phyloP scores from a whole-genome alignment of 37 sponge, comb jelly and placozoan genomes.

The Agelas oroides region DNA sequence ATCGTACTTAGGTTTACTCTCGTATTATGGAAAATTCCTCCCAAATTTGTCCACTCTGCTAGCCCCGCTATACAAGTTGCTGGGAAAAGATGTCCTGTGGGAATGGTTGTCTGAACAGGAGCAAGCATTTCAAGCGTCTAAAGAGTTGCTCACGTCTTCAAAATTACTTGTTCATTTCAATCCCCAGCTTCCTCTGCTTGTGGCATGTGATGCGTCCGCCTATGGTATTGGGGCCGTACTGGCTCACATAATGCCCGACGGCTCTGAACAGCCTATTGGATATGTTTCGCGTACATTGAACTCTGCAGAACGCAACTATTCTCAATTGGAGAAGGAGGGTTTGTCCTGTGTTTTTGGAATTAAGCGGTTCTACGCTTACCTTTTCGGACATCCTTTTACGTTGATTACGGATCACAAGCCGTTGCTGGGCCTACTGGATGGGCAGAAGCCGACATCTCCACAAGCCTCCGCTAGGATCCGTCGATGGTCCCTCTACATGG shows the following conservation, averaged over 20 bases:
- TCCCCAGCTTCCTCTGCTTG: conserved; percentile 8
- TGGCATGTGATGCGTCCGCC: conserved; percentile 56
- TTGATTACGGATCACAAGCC: too few species aligned
- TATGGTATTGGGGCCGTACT: conserved; percentile 66
- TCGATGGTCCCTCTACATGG: too few species aligned
- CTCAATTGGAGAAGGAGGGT: too few species aligned
- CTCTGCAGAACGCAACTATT: conserved; percentile 44
- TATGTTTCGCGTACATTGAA: conserved; percentile 55
- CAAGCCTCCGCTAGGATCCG: too few species aligned
- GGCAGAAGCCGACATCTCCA: too few species aligned
- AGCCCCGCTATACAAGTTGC: conserved; percentile 40
- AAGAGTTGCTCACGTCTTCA: conserved; percentile 38
- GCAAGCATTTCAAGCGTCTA: conserved; percentile 33
- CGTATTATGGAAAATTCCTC: conserved; percentile 52
- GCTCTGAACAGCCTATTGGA: conserved; percentile 44
- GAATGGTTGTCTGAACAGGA: conserved; percentile 30
- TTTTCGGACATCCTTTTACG: too few species aligned
- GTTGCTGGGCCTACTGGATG: too few species aligned
- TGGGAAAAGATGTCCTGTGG: conserved; percentile 30
- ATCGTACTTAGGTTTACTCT: conserved; percentile 52
- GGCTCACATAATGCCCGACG: conserved; percentile 45
- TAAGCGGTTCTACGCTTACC: too few species aligned
- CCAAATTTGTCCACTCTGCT: conserved; percentile 43
- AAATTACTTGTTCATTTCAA: too few species aligned
- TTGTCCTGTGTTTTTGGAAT: too few species aligned